Evolutionary conservation across 2,797 vertebrate species (phyloP), one percentile per base, ranked within the genome.

Genomic region (Gouania willdenowi): DNA sequence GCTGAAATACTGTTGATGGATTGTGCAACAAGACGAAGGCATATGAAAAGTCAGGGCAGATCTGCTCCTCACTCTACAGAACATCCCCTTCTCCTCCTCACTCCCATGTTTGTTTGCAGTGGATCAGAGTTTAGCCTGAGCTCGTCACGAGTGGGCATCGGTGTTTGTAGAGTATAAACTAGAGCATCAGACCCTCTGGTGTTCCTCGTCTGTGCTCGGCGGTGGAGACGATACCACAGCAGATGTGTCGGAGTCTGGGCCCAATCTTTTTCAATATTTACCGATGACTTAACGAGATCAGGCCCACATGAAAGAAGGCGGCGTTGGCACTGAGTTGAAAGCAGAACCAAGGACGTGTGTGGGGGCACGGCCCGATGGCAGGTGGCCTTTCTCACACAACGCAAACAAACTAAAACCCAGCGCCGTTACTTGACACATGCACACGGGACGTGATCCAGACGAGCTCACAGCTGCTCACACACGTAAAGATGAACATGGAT

Each of bases 201-300:
- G 58, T 75, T 54, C 50, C 30, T 41, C 29, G 44, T 54, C 40
- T 59, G 50, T 21, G 42, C 43, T 47, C n/a, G 53, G 55, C 56
- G 52, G 43, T 46, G 35, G 59, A 68, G 76, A 61, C 67, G 71
- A 51, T 66, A 75, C 69, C 77, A 83, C 75, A 83, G 72, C 84
- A 87, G 84, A 87, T 84, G 82, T 78, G 84, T 79, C 72, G 62
- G 78, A 80, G 77, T 77, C 67, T 81, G 81, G 80, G 71, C 75
- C 59, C 37, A 72, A 69, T 54, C 79, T 79, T 66, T 66, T 71
- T 85, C 76, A 84, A 84, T 83, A 82, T 87, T 85, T 85, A 57
- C 79, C 13, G 35, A 58, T 21, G 83, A 75, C 81, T 87, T 82
- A 81, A 75, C 52, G 74, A 81, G 80, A 81, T 87, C 80, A 82